A percentile compares a stretch with the other conserved stretches of the same genome.
Conservation (phyloP, 1,140 invertebrate species). For the Zaprionus africanus region DNA sequence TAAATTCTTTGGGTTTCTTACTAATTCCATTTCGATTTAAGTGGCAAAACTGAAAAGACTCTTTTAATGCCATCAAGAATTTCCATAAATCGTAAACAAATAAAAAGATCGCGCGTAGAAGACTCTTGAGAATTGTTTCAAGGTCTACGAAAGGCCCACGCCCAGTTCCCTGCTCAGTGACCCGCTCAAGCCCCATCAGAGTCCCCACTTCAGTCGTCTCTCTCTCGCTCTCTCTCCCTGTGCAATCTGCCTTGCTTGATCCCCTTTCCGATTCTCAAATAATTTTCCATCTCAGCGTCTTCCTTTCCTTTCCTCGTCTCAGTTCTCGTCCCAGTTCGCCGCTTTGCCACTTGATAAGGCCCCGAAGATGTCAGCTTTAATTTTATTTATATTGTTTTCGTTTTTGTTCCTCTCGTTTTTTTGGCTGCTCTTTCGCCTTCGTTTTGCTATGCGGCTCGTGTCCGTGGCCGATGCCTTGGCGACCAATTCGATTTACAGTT, state of each 20-base stretch:
- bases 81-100: neutral
- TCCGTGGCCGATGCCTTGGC: constrained; percentile 8
- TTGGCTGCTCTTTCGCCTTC: neutral
- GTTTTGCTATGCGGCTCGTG: constrained; percentile 4
- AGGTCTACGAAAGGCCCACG: neutral
- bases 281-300: neutral
- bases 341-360: constrained; percentile 39
- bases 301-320: neutral
- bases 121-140: neutral
- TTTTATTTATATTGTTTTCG: constrained; percentile 21
- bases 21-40: neutral
- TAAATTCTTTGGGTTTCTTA: neutral
- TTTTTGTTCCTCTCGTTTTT: neutral
- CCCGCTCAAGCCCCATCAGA: neutral
- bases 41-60: neutral
- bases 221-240: too few species aligned
- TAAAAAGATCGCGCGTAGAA: neutral
- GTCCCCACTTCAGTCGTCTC: too few species aligned
- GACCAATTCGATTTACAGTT: constrained; percentile 57
- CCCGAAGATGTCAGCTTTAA: constrained; percentile 37
- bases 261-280: neutral
- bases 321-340: neutral
- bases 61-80: neutral
- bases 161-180: neutral
- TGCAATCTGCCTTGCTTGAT: too few species aligned